Conservation (phyloP, 2,113 vertebrate genomes). For the Hemibagrus wyckioides region DNA sequence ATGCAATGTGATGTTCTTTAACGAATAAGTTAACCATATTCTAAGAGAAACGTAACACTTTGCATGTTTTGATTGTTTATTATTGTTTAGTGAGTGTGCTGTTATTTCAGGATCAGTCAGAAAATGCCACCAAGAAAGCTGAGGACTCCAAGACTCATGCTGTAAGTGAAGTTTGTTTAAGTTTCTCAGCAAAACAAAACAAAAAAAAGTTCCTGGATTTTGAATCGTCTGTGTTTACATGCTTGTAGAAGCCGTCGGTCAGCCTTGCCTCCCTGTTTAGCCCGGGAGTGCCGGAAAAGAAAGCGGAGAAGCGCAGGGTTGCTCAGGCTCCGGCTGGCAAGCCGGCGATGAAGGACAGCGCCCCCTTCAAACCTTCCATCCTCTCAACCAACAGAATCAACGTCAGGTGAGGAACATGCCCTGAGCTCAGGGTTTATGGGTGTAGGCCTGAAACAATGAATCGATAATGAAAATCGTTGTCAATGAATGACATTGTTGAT, state of each 20-base stretch:
- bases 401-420: conserved; percentile 77
- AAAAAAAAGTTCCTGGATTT: too few relatives aligned
- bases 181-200: too few relatives aligned
- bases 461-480: too few relatives aligned
- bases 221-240: neutral
- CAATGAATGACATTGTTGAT: too few relatives aligned
- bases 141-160: conserved; percentile 57
- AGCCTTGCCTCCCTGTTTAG: conserved; percentile 70
- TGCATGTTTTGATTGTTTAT: neutral
- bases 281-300: conserved; percentile 66
- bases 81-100: neutral
- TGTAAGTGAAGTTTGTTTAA: conserved; percentile 49
- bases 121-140: conserved; percentile 57
- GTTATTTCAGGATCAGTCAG: conserved; percentile 62
- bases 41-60: neutral
- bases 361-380: conserved; percentile 70
- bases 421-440: too few relatives aligned
- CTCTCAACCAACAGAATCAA: conserved; percentile 85
- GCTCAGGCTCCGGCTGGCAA: conserved; percentile 58
- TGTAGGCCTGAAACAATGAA: too few relatives aligned
- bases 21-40: neutral
- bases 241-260: conserved; percentile 61
- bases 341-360: conserved; percentile 59
- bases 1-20: neutral
- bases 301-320: conserved; percentile 54